Evolutionary conservation across 1,140 invertebrate genomes (phyloP), one percentile per base, ranked within the genome.

Genomic region (Achroia grisella): DNA sequence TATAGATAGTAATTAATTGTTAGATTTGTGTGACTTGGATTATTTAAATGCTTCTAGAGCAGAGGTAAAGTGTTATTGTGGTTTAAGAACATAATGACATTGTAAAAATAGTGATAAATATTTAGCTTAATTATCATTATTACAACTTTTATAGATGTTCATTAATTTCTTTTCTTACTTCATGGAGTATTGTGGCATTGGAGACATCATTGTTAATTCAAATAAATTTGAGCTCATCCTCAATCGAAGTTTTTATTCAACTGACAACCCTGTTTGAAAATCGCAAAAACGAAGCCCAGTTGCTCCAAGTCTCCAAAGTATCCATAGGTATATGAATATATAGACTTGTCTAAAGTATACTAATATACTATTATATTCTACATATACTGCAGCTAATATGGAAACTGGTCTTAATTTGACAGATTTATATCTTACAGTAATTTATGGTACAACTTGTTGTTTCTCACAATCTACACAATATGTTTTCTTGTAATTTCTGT

Each of bases 71-170:
- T 82, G 78, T 82, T 85, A 73, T 82, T 85, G 76, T 82, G 76
- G 75, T 79, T 69, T 81, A 79, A 79, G 74, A 67, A 82, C 78
- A 85, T 82, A 81, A 82, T 85, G 81, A 82, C 81, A 82, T 84
- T 85, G 81, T 85, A 85, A 72, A 85, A 81, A 79, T 82, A 82
- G 76, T 82, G 70, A 75, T 81, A 82, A 85, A 74, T n/a, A n/a
- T 67, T 78, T 85, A 82, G 81, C 78, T 85, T 82, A 85, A 85
- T 77, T 78, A 80, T 75, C 63, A 82, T 81, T 82, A 85, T 82
- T 82, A 82, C 73, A 75, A 85, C 73, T 85, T 85, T 85, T 85
- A 85, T 85, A 85, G 81, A 85, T 85, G 81, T 85, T 85, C 81
- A 79, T 81, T 79, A 62, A 72, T 75, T 83, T 73, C 71, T 70